Conservation (phyloP, 2,888 invertebrate species). For the Andrena hattorfiana region DNA sequence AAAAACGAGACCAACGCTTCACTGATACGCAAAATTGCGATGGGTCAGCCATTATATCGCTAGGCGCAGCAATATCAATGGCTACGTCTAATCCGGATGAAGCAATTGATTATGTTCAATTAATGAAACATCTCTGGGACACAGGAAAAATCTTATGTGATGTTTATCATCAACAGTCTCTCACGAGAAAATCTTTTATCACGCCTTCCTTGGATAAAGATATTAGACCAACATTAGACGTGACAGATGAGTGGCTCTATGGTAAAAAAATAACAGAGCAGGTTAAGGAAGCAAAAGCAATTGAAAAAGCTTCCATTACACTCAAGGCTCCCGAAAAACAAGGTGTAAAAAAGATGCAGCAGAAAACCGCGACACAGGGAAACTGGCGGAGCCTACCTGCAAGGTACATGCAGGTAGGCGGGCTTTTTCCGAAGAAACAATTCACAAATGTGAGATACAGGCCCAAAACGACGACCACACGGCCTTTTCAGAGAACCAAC, state of each 20-base stretch:
- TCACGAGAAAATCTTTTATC: too few relatives aligned
- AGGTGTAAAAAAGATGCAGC: neutral
- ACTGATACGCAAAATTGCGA: neutral
- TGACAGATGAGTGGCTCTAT: neutral
- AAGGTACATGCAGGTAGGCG: slow-evolving; percentile 1
- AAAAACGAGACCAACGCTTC: slow-evolving; percentile 1
- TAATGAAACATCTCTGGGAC: too few relatives aligned
- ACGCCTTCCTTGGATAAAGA: too few relatives aligned
- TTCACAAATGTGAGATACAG: slow-evolving; percentile 1
- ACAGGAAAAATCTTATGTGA: too few relatives aligned
- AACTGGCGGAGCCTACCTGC: neutral
- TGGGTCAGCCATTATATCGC: neutral
- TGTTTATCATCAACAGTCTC: too few relatives aligned
- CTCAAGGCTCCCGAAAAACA: neutral
- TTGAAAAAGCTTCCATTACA: too few relatives aligned
- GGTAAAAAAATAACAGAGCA: neutral
- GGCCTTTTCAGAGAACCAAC: neutral
- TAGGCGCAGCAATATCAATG: too few relatives aligned
- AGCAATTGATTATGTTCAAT: too few relatives aligned
- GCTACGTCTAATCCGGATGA: too few relatives aligned
- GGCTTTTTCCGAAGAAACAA: neutral
- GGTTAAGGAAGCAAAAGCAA: too few relatives aligned
- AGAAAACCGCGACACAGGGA: neutral
- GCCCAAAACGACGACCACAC: neutral
- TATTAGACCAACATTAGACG: slow-evolving; percentile 1